A percentile compares a stretch with the other conserved stretches of the same genome.
These are phyloP conservation scores for Oxytorus armatus DNA, from an alignment of 2,888 invertebrate genomes.

Conservation along the genomic window DNA sequence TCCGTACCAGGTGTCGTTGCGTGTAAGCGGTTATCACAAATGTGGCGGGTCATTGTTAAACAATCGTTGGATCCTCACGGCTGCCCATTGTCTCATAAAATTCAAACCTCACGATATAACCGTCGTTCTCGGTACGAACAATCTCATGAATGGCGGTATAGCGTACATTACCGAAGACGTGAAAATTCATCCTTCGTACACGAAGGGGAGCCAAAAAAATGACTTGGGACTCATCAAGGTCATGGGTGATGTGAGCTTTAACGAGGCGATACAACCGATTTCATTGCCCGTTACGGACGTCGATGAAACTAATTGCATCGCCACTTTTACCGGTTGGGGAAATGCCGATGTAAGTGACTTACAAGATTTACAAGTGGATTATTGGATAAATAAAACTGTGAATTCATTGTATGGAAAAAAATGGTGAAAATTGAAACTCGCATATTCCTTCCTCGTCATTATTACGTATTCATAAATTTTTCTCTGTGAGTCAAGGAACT, in stretches of 20 bases:
- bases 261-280: slow-evolving; percentile 82
- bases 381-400: too few species aligned
- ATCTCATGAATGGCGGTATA: slow-evolving; percentile 63
- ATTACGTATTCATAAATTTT: too few species aligned
- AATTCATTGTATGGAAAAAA: too few species aligned
- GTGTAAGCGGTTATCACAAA: slow-evolving; percentile 65
- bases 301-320: slow-evolving; percentile 77
- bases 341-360: slow-evolving; percentile 83
- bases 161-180: slow-evolving; percentile 53
- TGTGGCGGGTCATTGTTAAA: slow-evolving; percentile 71
- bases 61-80: slow-evolving; percentile 69
- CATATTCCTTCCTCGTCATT: too few species aligned
- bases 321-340: slow-evolving; percentile 85
- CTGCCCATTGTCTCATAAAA: slow-evolving; percentile 68
- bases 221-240: slow-evolving; percentile 69
- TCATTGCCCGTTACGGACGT: slow-evolving; percentile 81
- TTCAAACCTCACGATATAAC: slow-evolving; percentile 38
- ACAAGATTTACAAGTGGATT: too few species aligned
- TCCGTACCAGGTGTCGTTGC: slow-evolving; percentile 70
- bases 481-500: too few species aligned
- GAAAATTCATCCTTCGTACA: slow-evolving; percentile 65
- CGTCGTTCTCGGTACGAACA: slow-evolving; percentile 68
- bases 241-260: slow-evolving; percentile 46
- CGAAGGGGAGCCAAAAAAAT: slow-evolving; percentile 15
- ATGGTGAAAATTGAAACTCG: too few species aligned